These are phyloP conservation scores for Ditylenchus dipsaci DNA, from an alignment of 1,140 invertebrate genomes.

Conservation along the genomic window DNA sequence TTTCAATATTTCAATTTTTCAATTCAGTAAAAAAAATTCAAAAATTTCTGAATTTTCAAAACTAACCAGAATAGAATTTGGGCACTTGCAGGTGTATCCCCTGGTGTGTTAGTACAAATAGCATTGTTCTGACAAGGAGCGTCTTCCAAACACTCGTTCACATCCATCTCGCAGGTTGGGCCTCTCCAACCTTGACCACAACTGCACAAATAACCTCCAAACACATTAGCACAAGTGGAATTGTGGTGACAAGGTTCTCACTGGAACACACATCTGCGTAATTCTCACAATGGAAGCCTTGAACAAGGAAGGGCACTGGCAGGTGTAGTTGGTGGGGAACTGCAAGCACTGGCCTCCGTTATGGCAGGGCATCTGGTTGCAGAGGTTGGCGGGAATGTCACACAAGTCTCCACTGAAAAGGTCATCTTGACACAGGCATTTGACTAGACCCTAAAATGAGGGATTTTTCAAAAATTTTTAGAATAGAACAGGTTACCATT, in stretches of 20 bases:
- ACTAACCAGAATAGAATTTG: constrained; percentile 40
- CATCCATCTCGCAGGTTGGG: constrained; percentile 23
- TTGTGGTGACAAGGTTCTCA: constrained; percentile 11
- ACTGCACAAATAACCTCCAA: constrained; percentile 31
- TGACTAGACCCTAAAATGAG: constrained; percentile 15
- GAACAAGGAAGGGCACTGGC: constrained; percentile 29
- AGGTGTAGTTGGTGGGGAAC: constrained; percentile 1
- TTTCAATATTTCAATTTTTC: no score
- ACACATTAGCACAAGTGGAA: constrained; percentile 32
- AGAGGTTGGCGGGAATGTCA: constrained; percentile 23
- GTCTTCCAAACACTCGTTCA: constrained; percentile 40
- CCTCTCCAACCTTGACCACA: constrained; percentile 46
- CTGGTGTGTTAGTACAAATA: constrained; percentile 31
- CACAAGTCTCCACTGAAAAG: constrained; percentile 32
- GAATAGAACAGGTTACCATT: not conserved
- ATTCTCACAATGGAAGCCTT: constrained; percentile 23
- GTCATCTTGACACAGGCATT: constrained; percentile 28
- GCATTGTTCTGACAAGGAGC: constrained; percentile 50
- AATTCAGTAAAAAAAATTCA: no score
- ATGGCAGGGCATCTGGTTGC: constrained; percentile 26
- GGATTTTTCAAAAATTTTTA: not conserved
- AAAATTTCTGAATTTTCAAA: no score
- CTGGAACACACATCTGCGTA: constrained; percentile 22
- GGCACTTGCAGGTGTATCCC: constrained; percentile 42
- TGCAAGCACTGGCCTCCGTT: constrained; percentile 38